Evolutionary conservation across 2,113 vertebrate genomes (phyloP).

Genomic region (Oplegnathus fasciatus): DNA sequence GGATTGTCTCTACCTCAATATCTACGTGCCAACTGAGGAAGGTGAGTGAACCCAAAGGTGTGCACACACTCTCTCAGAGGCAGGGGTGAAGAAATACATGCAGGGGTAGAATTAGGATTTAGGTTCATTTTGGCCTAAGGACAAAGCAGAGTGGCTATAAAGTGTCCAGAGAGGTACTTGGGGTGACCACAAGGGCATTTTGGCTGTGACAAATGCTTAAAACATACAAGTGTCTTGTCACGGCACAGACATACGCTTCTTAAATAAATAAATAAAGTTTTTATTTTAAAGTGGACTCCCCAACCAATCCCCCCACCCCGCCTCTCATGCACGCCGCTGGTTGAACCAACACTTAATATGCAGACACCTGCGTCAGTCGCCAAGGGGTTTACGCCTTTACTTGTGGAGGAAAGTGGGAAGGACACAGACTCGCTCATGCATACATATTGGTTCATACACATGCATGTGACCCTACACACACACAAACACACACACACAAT

Average conservation of each 20-base stretch:
- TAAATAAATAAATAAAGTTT: conserved; percentile 40
- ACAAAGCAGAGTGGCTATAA: neutral
- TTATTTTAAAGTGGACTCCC: conserved; percentile 12
- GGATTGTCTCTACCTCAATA: conserved; percentile 95
- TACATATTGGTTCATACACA: conserved; percentile 75
- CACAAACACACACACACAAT: conserved; percentile 18
- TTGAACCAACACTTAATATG: conserved; percentile 69
- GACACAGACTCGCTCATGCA: conserved; percentile 77
- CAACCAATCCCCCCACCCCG: neutral
- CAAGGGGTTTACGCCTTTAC: conserved; percentile 65
- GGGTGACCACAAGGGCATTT: neutral
- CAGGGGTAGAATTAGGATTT: conserved; percentile 32
- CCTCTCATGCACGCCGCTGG: conserved; percentile 38
- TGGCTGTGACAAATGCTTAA: conserved; percentile 44
- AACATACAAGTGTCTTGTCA: conserved; percentile 27
- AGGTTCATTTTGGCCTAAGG: conserved; percentile 4
- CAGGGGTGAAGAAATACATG: conserved; percentile 18
- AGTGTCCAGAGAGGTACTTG: conserved; percentile 15
- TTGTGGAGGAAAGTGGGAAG: conserved; percentile 70
- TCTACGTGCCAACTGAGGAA: conserved; percentile 97
- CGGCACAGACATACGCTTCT: conserved; percentile 27
- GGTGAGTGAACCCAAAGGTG: conserved; percentile 84
- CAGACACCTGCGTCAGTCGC: conserved; percentile 76
- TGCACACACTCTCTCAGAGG: conserved; percentile 5
- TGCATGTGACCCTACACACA: conserved; percentile 43